A percentile compares a stretch with the other conserved stretches of the same genome.
phyloP scores from a whole-genome alignment of 2,113 vertebrate genomes.

The Hippocampus mohnikei region DNA sequence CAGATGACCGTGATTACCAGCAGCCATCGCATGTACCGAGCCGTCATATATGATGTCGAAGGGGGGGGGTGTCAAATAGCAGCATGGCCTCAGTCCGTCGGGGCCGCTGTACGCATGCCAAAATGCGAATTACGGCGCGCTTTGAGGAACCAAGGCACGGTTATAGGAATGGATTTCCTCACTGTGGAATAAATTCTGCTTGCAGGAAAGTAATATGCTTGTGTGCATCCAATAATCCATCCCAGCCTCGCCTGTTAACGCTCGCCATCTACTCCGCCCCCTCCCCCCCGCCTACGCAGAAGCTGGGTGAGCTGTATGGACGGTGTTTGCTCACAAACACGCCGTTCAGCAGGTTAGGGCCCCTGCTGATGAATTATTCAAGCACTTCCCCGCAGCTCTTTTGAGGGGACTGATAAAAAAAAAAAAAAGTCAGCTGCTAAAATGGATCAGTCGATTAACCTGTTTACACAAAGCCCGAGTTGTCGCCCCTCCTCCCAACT shows the following conservation, averaged over 20 bases:
- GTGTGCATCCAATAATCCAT: slow-evolving; percentile 69
- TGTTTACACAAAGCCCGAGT: slow-evolving; percentile 82
- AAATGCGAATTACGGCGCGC: slow-evolving; percentile 62
- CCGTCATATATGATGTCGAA: slow-evolving; percentile 39
- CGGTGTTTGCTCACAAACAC: slow-evolving; percentile 84
- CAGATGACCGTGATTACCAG: slow-evolving; percentile 49
- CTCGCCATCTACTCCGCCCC: slow-evolving; percentile 45
- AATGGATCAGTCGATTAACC: slow-evolving; percentile 93
- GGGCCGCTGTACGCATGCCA: slow-evolving; percentile 34
- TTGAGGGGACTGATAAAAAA: slow-evolving; percentile 82
- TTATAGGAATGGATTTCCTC: slow-evolving; percentile 65
- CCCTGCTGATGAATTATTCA: slow-evolving; percentile 90
- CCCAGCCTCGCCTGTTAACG: slow-evolving; percentile 66
- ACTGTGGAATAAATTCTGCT: slow-evolving; percentile 59
- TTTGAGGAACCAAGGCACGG: slow-evolving; percentile 65
- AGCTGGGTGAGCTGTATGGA: slow-evolving; percentile 44
- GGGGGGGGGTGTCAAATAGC: slow-evolving; percentile 42
- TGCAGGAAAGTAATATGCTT: slow-evolving; percentile 69
- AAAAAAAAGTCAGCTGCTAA: slow-evolving; percentile 80
- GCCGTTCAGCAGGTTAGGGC: slow-evolving; percentile 81
- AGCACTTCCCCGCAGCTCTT: slow-evolving; percentile 81
- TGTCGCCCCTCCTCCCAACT: slow-evolving; percentile 50
- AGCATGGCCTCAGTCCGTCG: slow-evolving; percentile 39
- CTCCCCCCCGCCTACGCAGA: slow-evolving; percentile 30
- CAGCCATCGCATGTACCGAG: slow-evolving; percentile 42